These are phyloP conservation scores for Ceratina calcarata DNA, from an alignment of 1,140 invertebrate species.

Conservation along the genomic window DNA sequence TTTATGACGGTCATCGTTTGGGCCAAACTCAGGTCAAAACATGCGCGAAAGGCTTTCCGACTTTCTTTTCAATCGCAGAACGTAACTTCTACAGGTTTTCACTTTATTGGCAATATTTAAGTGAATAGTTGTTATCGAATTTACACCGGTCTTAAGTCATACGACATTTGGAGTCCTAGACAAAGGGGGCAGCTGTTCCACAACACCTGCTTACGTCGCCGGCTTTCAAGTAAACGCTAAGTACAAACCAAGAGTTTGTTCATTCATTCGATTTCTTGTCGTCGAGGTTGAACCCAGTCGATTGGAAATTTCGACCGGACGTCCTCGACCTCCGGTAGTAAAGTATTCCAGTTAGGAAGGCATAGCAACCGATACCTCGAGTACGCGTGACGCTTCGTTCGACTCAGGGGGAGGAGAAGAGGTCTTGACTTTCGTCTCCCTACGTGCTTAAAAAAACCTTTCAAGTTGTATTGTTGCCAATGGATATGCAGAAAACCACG, in stretches of 20 bases:
- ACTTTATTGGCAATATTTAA: too few relatives aligned
- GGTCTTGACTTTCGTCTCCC: not conserved
- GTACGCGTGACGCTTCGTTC: not conserved
- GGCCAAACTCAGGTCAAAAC: too few relatives aligned
- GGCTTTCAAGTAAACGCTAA: slow-evolving; percentile 43
- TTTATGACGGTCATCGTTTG: too few relatives aligned
- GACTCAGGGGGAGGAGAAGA: not conserved
- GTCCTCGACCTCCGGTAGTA: slow-evolving; percentile 39
- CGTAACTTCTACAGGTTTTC: too few relatives aligned
- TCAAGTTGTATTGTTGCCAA: not conserved
- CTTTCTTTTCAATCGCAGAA: too few relatives aligned
- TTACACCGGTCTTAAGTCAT: slow-evolving; percentile 14
- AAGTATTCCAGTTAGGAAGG: slow-evolving; percentile 12
- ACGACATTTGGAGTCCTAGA: slow-evolving; percentile 41
- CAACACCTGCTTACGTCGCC: slow-evolving; percentile 57
- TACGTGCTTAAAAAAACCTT: not conserved
- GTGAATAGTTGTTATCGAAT: not conserved
- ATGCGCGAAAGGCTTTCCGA: too few relatives aligned
- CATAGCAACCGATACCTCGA: slow-evolving; percentile 30
- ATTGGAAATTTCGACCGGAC: slow-evolving; percentile 47
- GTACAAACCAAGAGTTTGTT: slow-evolving; percentile 18
- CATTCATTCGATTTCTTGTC: slow-evolving; percentile 24
- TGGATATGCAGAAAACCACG: not conserved
- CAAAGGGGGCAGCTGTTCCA: slow-evolving; percentile 53
- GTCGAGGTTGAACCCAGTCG: slow-evolving; percentile 9